A percentile compares a stretch with the other conserved stretches of the same genome.
Evolutionary conservation across 2,888 invertebrate species (phyloP).

Genomic region (Tetranychus truncatus): DNA sequence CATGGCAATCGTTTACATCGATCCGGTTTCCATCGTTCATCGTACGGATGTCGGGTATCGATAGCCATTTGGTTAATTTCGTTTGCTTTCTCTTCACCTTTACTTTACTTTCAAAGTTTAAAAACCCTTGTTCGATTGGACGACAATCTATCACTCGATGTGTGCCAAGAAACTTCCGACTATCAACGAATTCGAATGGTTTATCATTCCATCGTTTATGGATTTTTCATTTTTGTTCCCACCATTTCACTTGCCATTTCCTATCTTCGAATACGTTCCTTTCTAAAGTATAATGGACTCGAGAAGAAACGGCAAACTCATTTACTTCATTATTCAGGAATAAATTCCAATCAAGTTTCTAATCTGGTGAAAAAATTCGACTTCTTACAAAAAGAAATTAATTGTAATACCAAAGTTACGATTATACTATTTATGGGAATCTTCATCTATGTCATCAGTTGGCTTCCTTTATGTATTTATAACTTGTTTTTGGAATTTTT

Average conservation of each 20-base stretch:
- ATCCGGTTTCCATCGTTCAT: neutral
- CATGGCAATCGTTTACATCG: neutral
- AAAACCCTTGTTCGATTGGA: neutral
- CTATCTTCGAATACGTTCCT: neutral
- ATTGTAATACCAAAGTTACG: neutral
- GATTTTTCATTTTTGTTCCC: neutral
- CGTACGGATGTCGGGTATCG: neutral
- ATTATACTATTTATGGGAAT: slow-evolving; percentile 34
- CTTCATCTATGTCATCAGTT: slow-evolving; percentile 40
- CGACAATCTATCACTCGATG: neutral
- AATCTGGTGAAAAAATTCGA: neutral
- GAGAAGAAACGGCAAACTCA: neutral
- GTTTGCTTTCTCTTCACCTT: neutral
- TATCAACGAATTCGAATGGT: neutral
- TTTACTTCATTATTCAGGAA: neutral
- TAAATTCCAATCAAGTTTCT: neutral
- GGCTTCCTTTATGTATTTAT: slow-evolving; percentile 42
- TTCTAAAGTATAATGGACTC: neutral
- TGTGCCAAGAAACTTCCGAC: neutral
- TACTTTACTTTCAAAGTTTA: neutral
- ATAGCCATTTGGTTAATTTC: neutral
- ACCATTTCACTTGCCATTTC: neutral
- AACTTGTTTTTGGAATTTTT: slow-evolving; percentile 32
- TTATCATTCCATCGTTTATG: neutral
- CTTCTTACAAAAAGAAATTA: neutral